Conservation (phyloP, 2,797 vertebrate genomes). For the Apogon hyalosoma region DNA sequence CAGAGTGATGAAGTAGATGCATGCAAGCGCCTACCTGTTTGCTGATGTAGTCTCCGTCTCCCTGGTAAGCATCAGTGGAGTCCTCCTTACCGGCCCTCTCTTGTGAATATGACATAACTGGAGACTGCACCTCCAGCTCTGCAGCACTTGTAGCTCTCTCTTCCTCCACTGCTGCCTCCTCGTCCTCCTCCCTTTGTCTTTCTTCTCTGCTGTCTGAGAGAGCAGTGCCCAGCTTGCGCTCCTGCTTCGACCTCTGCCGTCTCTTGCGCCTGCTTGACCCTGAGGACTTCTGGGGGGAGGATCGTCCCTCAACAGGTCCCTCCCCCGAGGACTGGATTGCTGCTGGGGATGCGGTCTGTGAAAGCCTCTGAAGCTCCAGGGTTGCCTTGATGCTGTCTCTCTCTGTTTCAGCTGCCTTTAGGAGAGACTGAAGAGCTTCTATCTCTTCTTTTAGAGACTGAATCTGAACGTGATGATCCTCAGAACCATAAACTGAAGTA, state of each 20-base stretch:
- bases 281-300: conserved; percentile 65
- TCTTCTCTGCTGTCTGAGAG: conserved; percentile 61
- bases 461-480: conserved; percentile 72
- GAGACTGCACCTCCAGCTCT: conserved; percentile 73
- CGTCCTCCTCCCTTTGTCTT: conserved; percentile 68
- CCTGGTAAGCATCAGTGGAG: conserved; percentile 68
- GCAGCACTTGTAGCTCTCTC: conserved; percentile 74
- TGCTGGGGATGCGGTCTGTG: conserved; percentile 54
- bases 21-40: conserved; percentile 66
- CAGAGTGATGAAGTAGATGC: conserved; percentile 41
- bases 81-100: conserved; percentile 67
- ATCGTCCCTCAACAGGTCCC: conserved; percentile 67
- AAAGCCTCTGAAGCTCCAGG: conserved; percentile 63
- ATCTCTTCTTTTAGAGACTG: conserved; percentile 69
- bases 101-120: conserved; percentile 63
- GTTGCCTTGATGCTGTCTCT: conserved; percentile 61
- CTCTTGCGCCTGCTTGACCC: conserved; percentile 81
- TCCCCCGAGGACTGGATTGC: conserved; percentile 61
- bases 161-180: conserved; percentile 66
- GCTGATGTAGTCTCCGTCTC: conserved; percentile 66
- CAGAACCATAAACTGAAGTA: conserved; percentile 54
- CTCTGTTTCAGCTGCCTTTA: conserved; percentile 63
- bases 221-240: conserved; percentile 75
- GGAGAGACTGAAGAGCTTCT: conserved; percentile 66
- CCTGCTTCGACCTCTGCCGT: conserved; percentile 85